phyloP scores from a whole-genome alignment of 2,113 vertebrate genomes.

The Notechis scutatus region DNA sequence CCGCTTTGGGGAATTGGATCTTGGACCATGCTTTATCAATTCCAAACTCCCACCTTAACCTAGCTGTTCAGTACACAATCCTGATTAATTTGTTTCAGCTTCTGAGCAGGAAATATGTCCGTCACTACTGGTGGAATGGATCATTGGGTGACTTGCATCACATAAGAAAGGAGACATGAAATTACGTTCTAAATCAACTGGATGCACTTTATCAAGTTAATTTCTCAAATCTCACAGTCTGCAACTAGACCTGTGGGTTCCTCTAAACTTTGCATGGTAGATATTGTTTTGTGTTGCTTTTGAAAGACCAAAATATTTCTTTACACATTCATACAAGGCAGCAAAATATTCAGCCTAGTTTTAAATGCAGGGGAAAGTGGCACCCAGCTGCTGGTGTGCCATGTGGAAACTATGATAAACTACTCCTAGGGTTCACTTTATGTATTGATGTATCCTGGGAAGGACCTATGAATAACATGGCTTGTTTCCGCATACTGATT shows the following conservation, averaged over 20 bases:
- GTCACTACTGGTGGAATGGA: not conserved
- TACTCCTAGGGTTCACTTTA: not conserved
- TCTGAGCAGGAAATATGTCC: not conserved
- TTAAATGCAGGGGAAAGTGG: not conserved
- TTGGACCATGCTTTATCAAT: not conserved
- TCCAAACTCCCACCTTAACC: not conserved
- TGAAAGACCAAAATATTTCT: not conserved
- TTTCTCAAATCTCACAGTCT: not conserved
- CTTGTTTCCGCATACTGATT: slow-evolving; percentile 1
- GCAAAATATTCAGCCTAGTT: not conserved
- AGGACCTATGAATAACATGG: slow-evolving; percentile 9
- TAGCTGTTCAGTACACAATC: not conserved
- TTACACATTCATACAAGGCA: not conserved
- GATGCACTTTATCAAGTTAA: not conserved
- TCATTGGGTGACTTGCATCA: not conserved
- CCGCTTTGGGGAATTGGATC: not conserved
- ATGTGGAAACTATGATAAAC: slow-evolving; percentile 12
- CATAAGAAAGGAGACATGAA: not conserved
- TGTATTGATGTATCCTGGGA: slow-evolving; percentile 4
- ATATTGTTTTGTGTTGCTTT: not conserved
- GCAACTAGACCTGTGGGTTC: not conserved
- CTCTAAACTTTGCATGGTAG: not conserved
- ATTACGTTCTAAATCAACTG: not conserved
- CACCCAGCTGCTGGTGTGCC: not conserved
- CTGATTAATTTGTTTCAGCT: not conserved